Conservation (phyloP, 1,140 invertebrate species). For the Xylocopa sonorina region DNA sequence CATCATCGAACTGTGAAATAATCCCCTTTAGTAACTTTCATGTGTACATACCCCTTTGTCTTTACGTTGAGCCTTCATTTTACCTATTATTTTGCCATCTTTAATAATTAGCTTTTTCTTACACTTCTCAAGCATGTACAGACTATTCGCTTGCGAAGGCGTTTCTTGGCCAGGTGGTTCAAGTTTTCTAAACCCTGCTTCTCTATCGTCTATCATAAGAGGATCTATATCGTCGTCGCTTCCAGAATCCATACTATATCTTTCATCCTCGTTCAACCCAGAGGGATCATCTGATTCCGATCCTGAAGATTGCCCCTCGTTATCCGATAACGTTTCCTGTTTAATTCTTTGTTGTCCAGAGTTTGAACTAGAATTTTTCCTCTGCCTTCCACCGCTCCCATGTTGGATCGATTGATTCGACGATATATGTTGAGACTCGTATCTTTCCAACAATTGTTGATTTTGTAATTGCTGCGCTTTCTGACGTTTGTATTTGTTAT, state of each 20-base stretch:
- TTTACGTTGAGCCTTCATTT: conserved; percentile 88
- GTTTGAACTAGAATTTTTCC: conserved; percentile 74
- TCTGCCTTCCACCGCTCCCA: conserved; percentile 46
- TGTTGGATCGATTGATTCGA: conserved; percentile 50
- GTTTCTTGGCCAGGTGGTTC: conserved; percentile 82
- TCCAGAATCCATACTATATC: conserved; percentile 79
- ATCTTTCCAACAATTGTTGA: conserved; percentile 76
- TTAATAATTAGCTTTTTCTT: conserved; percentile 89
- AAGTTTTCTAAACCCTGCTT: conserved; percentile 81
- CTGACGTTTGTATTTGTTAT: conserved; percentile 79
- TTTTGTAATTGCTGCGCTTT: conserved; percentile 77
- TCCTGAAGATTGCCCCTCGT: conserved; percentile 82
- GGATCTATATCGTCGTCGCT: conserved; percentile 80
- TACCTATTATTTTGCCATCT: conserved; percentile 87
- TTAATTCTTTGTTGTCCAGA: conserved; percentile 70
- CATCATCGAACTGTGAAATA: conserved; percentile 50
- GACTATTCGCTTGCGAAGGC: conserved; percentile 83
- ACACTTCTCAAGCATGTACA: conserved; percentile 91
- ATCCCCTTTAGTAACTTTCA: conserved; percentile 45
- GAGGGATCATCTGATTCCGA: conserved; percentile 83
- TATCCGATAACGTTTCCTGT: conserved; percentile 76
- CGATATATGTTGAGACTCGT: conserved; percentile 66
- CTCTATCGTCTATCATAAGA: conserved; percentile 79
- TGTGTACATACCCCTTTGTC: conserved; percentile 86
- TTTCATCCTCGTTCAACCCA: conserved; percentile 82